Evolutionary conservation across 2,888 invertebrate genomes (phyloP).

Genomic region (Pterostichus niger): DNA sequence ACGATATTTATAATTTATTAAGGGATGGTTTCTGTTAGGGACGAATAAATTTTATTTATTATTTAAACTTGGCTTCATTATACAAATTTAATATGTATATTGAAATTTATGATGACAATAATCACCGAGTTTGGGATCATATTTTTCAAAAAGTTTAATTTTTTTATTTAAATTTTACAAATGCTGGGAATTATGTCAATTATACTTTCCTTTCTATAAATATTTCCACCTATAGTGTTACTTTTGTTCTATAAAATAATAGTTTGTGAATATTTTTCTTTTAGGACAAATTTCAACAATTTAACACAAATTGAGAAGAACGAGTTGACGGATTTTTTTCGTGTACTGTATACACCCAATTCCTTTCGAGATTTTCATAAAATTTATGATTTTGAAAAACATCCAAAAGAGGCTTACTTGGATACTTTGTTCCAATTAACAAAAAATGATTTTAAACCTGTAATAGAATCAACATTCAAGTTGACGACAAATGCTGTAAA

Average conservation of each 20-base stretch:
- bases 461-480: conserved; percentile 23
- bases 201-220: too few relatives aligned
- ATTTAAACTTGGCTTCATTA: too few relatives aligned
- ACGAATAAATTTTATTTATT: conserved; percentile 3
- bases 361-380: conserved; percentile 45
- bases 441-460: conserved; percentile 42
- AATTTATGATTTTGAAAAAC: conserved; percentile 52
- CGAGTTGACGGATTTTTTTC: conserved; percentile 32
- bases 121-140: too few relatives aligned
- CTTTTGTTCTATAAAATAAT: too few relatives aligned
- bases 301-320: conserved; percentile 3
- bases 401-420: conserved; percentile 50
- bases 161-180: too few relatives aligned
- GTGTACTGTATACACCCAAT: conserved; percentile 13
- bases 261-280: neutral
- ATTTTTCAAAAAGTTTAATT: too few relatives aligned
- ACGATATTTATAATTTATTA: too few relatives aligned
- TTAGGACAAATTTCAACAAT: conserved; percentile 31
- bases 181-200: too few relatives aligned
- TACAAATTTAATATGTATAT: too few relatives aligned
- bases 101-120: too few relatives aligned
- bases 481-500: neutral
- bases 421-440: conserved; percentile 26
- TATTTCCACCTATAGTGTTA: too few relatives aligned
- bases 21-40: too few relatives aligned